Evolutionary conservation across 2,888 invertebrate species (phyloP), one percentile per base, ranked within the genome.

Genomic region (Cataglyphis livida): DNA sequence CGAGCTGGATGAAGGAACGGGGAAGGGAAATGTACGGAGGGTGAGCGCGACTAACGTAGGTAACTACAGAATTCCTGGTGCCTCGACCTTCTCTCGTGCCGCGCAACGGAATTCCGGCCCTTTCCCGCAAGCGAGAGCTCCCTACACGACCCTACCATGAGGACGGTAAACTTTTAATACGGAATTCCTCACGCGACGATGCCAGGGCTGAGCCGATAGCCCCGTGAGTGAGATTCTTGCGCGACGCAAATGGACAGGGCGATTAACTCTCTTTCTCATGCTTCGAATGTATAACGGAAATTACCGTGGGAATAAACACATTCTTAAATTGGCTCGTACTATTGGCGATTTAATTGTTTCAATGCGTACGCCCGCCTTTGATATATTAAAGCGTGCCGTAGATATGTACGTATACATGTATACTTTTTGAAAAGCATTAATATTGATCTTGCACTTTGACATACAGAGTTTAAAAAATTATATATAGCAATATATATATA

Each of bases 101-200:
- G 84, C 84, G 82, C 84, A 84, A 81, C 87, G 87, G 90, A 90
- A 90, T 90, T 90, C 85, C 87, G 44, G 65, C 65, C 84, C 84
- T 88, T 85, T 68, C 84, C 85, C 88, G 82, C 84, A 84, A 85
- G 73, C 78, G 65, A 79, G 21, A 57, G n/a, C 41, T n/a, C n/a
- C 41, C 7, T 51, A 44, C 25, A 18, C 65, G 35, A 32, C 18
- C n/a, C 38, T 21, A 3, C n/a, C 44, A 62, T 65, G 83, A 76
- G 62, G 79, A 38, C 81, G 70, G 83, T 90, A 88, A 90, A 90
- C 90, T 90, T 90, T 90, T 90, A 90, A 90, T 90, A 89, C 88
- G 78, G 83, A 90, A 90, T 90, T 90, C 90, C 90, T 88, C 84
- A 83, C 88, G 84, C 90, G 90, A 83, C 83, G 82, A 61, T 62